These are phyloP conservation scores for Equus przewalskii DNA, from an alignment of 2,113 vertebrate genomes.

Conservation along the genomic window DNA sequence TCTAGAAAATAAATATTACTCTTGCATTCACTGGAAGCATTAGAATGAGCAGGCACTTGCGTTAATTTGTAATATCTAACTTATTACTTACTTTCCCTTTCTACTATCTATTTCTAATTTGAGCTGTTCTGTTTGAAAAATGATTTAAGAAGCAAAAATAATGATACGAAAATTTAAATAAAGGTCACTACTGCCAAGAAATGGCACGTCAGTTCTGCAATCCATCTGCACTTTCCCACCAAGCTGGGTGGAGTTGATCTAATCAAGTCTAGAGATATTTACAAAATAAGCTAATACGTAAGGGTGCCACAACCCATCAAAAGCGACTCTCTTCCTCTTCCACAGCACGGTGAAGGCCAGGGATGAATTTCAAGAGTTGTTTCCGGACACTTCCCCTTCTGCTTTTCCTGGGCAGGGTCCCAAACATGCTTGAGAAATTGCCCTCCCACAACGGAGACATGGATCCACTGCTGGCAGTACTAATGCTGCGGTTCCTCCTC, in stretches of 20 bases:
- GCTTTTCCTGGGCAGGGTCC: conserved; percentile 93
- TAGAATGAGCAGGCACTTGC: not conserved
- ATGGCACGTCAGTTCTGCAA: not conserved
- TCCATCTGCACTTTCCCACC: not conserved
- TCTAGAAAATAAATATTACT: conserved; percentile 68
- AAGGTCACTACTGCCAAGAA: not conserved
- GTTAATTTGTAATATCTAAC: not conserved
- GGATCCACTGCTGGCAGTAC: conserved; percentile 90
- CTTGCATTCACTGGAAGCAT: not conserved
- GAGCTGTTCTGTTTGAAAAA: conserved; percentile 35
- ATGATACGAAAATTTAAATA: not conserved
- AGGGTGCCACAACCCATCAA: not conserved
- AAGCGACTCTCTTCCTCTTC: conserved; percentile 94
- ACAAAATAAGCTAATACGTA: accelerated
- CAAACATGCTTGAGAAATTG: conserved; percentile 89
- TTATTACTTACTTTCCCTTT: not conserved
- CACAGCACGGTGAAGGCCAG: conserved; percentile 93
- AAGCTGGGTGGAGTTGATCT: not conserved
- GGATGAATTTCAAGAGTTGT: conserved; percentile 94
- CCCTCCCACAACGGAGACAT: conserved; percentile 92
- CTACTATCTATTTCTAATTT: conserved; percentile 21
- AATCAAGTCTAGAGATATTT: not conserved
- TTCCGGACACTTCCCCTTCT: conserved; percentile 91
- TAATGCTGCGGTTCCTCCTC: conserved; percentile 91
- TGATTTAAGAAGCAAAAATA: not conserved